Evolutionary conservation across 2,113 vertebrate species (phyloP), one percentile per base, ranked within the genome.

Genomic region (Tachycineta bicolor): DNA sequence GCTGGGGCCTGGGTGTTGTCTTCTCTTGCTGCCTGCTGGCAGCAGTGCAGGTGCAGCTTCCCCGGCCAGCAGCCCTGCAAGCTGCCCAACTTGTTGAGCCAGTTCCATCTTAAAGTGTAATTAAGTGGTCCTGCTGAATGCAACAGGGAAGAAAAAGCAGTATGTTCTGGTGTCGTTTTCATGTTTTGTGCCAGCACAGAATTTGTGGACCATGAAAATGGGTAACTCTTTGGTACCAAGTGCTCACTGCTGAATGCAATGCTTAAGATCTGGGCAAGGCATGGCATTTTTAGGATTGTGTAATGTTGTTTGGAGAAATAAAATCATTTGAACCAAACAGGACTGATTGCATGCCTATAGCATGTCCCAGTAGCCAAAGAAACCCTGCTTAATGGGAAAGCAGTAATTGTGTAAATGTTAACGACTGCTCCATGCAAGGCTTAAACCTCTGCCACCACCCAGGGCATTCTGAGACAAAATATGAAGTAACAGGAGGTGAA

Each of bases 11-110:
- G 43, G 22, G 37, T 65, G 52, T 81, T 8, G 0, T 75, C 62
- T 64, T 85, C 76, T 71, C 3, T 39, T 39, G 26, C 64, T 85
- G 29, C 53, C 49, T 78, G 29, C 64, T 76, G 81, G 70, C 68
- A 75, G 74, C 70, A 28, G 8, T 12, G 65, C 43, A 92, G 92
- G 83, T 84, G 74, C 6, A 5, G 47, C 44, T 87, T 34, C 39
- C 28, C 52, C 1, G 0, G 44, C 69, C 58, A 62, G 64, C 62
- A 91, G 79, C 50, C 53, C 74, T 26, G 6, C 62, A 52, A 63
- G 73, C 88, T 90, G 94, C 55, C 78, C 77, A 82, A 95, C 96
- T 60, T 49, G 86, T 91, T 78, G 47, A 96, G 94, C 90, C 94
- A 92, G 92, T 95, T 97, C 65, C 65, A 33, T 73, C 71, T 76